These are phyloP conservation scores for Cyphomyrus discorhynchus DNA, from an alignment of 2,113 vertebrate genomes.

Conservation along the genomic window DNA sequence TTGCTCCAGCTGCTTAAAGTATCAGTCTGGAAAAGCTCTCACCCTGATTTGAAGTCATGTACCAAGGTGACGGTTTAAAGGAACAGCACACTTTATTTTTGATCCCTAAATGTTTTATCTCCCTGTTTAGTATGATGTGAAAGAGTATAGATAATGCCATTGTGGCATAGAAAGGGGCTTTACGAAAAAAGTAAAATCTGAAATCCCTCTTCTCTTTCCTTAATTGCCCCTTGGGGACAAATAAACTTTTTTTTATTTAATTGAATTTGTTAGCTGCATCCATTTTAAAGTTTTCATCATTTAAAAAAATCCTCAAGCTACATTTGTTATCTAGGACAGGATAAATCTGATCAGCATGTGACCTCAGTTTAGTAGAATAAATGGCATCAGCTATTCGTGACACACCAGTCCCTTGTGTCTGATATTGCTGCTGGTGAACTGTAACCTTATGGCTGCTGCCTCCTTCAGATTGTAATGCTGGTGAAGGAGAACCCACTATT, in stretches of 20 bases:
- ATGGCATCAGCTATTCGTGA: not conserved
- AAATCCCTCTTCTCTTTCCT: not conserved
- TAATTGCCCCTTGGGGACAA: no score
- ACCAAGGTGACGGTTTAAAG: not conserved
- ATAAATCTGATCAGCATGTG: not conserved
- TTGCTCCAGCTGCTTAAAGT: not conserved
- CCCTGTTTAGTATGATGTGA: not conserved
- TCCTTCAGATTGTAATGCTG: slow-evolving; percentile 78
- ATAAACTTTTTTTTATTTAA: no score
- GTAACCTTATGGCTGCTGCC: not conserved
- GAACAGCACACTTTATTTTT: not conserved
- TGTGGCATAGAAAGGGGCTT: not conserved
- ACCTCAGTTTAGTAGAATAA: not conserved
- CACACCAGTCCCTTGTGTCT: not conserved
- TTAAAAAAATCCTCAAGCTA: not conserved
- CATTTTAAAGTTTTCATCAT: not conserved
- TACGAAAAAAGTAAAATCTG: not conserved
- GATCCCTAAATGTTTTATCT: not conserved
- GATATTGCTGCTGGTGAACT: not conserved
- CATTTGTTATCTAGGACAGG: not conserved
- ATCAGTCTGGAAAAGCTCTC: not conserved
- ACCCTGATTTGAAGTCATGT: not conserved
- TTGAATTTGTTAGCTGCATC: not conserved
- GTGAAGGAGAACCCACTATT: slow-evolving; percentile 87
- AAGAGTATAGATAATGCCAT: not conserved